Base-by-base conservation (phyloP, 2,888 invertebrate genomes). In the Rhopalosiphum nymphaeae region DNA sequence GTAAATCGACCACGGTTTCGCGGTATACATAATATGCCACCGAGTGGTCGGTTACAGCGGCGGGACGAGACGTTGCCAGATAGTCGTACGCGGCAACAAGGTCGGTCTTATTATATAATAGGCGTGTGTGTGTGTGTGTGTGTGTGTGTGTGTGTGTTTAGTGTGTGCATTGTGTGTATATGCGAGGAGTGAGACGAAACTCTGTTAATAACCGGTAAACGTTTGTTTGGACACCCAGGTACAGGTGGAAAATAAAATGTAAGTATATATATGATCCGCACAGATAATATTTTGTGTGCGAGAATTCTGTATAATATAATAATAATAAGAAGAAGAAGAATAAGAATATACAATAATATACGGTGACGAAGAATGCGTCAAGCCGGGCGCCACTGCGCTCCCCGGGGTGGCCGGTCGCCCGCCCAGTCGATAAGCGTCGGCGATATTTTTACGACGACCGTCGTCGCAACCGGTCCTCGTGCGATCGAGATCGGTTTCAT, bases 161-260 rank as follows among this genome's bases (percentile, higher is more conserved):
- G n/a, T 53, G 44, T 7, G 44, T 46, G 44, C 9, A 13, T 49
- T 92, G 53, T 16, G 53, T 53, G 53, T 21, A 25, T 29, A 29
- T 29, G 26, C 3, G 36, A 29, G 3, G 57, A 46, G n/a, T 84
- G n/a, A 53, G 78, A 78, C 88, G 88, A 61, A 92, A 67, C 42
- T n/a, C 44, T 46, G 57, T 85, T 57, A 46, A 91, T 91, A 57
- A 56, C 92, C 93, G 85, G 93, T 93, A 93, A 93, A 93, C 93
- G 93, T 90, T 85, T 93, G 61, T 93, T 90, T 90, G 93, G 89
- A 93, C 93, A 89, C 93, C 85, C 93, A 49, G 29, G 25, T 85
- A 26, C 44, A 53, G 49, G 88, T 56, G 57, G 16, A 36, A 67
- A 42, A 67, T 46, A n/a, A 78, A 67, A n/a, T 21, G 10, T 11